Evolutionary conservation across 2,113 vertebrate genomes (phyloP).

Genomic region (Hippocampus barbouri): DNA sequence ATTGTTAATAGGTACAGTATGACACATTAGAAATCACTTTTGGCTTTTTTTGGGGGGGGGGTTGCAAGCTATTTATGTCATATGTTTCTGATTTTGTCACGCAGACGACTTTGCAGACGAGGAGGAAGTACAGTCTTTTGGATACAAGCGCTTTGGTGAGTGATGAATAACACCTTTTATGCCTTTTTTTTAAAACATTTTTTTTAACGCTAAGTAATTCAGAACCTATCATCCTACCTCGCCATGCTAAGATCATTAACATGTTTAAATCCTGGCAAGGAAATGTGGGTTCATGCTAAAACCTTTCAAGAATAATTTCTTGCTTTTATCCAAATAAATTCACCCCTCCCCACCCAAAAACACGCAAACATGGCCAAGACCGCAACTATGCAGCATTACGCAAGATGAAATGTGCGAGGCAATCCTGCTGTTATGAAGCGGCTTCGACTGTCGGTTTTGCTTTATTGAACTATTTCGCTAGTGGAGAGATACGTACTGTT

Average conservation of each 20-base stretch:
- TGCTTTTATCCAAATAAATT: background rate
- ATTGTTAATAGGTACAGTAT: background rate
- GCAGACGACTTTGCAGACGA: conserved; percentile 95
- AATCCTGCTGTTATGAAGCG: too few relatives aligned
- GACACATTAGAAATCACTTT: background rate
- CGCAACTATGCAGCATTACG: conserved; percentile 22
- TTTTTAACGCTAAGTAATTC: too few relatives aligned
- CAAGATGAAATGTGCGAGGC: conserved; percentile 4
- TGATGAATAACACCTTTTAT: conserved; percentile 30
- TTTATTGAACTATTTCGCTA: background rate
- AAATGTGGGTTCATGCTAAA: background rate
- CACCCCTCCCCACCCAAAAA: background rate
- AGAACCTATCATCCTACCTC: too few relatives aligned
- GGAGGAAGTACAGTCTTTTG: conserved; percentile 97
- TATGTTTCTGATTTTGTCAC: conserved; percentile 62
- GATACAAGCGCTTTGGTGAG: conserved; percentile 99
- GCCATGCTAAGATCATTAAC: background rate
- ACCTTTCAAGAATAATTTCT: background rate
- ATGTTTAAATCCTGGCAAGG: background rate
- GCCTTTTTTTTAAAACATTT: too few relatives aligned
- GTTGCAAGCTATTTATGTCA: conserved; percentile 22
- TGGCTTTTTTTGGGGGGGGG: background rate
- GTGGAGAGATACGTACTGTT: background rate
- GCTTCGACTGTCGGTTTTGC: too few relatives aligned
- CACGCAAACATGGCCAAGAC: conserved; percentile 7